phyloP scores from a whole-genome alignment of 2,113 vertebrate genomes.

The Sigmodon hispidus region DNA sequence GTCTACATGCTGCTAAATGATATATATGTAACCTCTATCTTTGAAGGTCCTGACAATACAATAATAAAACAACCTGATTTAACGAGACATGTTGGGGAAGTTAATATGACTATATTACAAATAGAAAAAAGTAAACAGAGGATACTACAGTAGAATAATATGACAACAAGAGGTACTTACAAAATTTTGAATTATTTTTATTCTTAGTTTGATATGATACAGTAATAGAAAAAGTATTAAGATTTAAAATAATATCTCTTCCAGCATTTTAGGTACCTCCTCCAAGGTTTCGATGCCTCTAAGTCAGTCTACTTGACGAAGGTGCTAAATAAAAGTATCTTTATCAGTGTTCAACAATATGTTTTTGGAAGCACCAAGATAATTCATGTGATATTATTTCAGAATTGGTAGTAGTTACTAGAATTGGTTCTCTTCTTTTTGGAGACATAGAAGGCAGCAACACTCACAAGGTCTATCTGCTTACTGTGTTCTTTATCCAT shows the following conservation, averaged over 20 bases:
- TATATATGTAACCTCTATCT: neutral
- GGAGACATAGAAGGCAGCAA: neutral
- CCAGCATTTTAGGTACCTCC: neutral
- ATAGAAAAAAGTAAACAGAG: neutral
- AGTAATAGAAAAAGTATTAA: neutral
- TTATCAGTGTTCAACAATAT: neutral
- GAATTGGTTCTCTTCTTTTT: neutral
- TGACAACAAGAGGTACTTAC: neutral
- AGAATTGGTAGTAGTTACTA: neutral
- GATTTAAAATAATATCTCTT: conserved; percentile 1
- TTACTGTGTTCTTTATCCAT: conserved; percentile 58
- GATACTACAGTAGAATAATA: neutral
- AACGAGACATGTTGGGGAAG: neutral
- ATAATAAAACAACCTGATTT: too few species aligned
- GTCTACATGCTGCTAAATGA: neutral
- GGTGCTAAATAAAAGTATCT: neutral
- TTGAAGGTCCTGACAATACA: neutral
- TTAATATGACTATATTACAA: neutral
- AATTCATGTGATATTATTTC: neutral
- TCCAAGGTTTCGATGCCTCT: neutral
- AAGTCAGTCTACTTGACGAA: neutral
- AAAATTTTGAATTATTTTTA: neutral
- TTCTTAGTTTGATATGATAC: neutral
- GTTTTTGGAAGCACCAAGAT: neutral
- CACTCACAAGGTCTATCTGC: neutral